phyloP scores from a whole-genome alignment of 2,113 vertebrate species.

The Lathamus discolor region DNA sequence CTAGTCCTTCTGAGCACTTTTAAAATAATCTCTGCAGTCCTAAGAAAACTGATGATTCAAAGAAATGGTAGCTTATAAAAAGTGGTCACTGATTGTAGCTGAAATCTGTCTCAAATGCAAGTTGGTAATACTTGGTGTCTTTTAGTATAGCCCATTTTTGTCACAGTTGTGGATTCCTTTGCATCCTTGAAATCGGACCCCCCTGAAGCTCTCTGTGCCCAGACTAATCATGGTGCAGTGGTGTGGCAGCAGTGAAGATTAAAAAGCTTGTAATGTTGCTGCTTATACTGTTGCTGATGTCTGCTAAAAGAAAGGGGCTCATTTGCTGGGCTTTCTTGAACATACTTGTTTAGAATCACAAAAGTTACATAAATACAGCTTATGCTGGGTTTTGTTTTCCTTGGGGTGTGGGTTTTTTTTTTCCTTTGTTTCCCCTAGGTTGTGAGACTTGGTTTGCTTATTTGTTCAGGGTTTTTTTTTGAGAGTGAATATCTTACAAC shows the following conservation, averaged over 20 bases:
- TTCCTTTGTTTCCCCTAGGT: accelerated
- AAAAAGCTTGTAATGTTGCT: not conserved
- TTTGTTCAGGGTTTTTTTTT: not conserved
- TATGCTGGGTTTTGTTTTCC: not conserved
- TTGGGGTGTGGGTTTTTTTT: too few relatives aligned
- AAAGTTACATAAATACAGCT: not conserved
- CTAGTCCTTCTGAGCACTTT: not conserved
- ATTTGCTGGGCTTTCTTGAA: not conserved
- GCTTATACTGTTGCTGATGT: not conserved
- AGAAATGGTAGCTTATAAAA: not conserved
- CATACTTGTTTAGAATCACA: not conserved
- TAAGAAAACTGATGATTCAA: not conserved
- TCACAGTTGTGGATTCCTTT: not conserved
- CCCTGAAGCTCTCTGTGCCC: not conserved
- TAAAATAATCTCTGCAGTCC: not conserved
- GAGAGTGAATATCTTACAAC: not conserved
- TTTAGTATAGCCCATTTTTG: not conserved
- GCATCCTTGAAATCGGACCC: not conserved
- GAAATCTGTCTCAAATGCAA: not conserved
- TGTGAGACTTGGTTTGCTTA: not conserved
- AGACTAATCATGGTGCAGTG: not conserved
- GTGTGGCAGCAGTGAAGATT: not conserved
- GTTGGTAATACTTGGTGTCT: not conserved
- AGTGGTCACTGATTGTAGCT: not conserved
- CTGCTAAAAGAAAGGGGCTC: not conserved